phyloP scores from a whole-genome alignment of 53 echinoderm and acorn worm species.

The Antedon mediterranea region DNA sequence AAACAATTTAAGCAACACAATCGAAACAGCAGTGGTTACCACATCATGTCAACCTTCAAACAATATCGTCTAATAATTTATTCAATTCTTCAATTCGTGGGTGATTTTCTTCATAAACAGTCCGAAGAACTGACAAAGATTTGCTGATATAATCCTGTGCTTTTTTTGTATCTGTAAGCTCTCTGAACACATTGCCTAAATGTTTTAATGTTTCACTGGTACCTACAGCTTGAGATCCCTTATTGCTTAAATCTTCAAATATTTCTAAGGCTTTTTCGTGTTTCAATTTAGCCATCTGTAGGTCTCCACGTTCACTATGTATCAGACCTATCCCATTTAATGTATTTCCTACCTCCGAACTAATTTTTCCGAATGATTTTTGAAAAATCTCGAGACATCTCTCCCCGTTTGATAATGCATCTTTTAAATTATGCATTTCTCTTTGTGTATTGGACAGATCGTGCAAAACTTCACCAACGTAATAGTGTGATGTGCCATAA shows the following conservation, averaged over 20 bases:
- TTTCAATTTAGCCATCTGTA: not conserved
- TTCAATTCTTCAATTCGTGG: not conserved
- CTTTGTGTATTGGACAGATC: not conserved
- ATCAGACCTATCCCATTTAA: not conserved
- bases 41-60: too few species aligned
- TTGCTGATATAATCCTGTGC: not conserved
- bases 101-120: not conserved
- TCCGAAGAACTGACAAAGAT: not conserved
- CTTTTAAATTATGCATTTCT: not conserved
- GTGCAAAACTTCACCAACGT: not conserved
- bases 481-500: not conserved
- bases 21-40: too few species aligned
- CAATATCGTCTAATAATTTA: not conserved
- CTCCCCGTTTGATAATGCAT: not conserved
- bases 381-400: not conserved
- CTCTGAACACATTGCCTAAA: not conserved
- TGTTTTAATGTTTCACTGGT: conserved; percentile 1
- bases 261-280: not conserved
- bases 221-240: not conserved
- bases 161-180: not conserved
- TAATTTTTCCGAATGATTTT: not conserved
- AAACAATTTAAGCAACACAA: too few species aligned
- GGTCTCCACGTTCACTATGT: not conserved
- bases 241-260: not conserved
- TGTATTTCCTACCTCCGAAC: not conserved